Base-by-base conservation (phyloP, 2,797 vertebrate species). In the Orestias chungarensis region DNA sequence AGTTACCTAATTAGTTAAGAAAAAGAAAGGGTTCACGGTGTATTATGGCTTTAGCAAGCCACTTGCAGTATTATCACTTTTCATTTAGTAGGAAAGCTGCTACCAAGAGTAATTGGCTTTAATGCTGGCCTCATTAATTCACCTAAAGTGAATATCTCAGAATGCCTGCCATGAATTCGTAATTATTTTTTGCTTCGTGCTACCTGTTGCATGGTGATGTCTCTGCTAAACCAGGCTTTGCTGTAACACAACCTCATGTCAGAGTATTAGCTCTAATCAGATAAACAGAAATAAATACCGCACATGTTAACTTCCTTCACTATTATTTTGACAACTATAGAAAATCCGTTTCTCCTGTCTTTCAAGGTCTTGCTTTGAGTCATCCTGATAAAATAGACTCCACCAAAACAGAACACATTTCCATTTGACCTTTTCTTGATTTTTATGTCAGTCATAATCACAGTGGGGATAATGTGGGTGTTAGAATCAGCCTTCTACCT, bases 331-430 rank as follows among this genome's bases (percentile, higher is more conserved):
- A 62, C 35, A 62, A n/a, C 14, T 62, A 25, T 40, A 62, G 23
- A 62, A 62, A 62, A 40, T 59, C 11, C 64, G 33, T 55, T 49
- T 64, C 57, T 67, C 62, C 38, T n/a, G 20, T 47, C 64, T 64
- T 62, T 47, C 50, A 70, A 42, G 54, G 50, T 64, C 33, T 31
- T 43, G 46, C 54, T 42, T 46, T 35, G 50, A 74, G 62, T 31
- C 35, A n/a, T 29, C 68, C 46, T 20, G 23, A 75, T 69, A 71
- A 88, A 85, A 73, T 47, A 0, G 72, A 79, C 80, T 85, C 78
- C 70, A 73, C 76, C 82, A 75, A 20, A 54, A 81, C 67, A 77
- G 73, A 80, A 82, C 80, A 46, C 75, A 72, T 74, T 82, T 71
- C 84, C 61, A 54, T 54, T 1, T 73, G 66, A 50, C 67, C 44